Evolutionary conservation across 2,113 vertebrate species (phyloP).

Genomic region (Ibidorhyncha struthersii): DNA sequence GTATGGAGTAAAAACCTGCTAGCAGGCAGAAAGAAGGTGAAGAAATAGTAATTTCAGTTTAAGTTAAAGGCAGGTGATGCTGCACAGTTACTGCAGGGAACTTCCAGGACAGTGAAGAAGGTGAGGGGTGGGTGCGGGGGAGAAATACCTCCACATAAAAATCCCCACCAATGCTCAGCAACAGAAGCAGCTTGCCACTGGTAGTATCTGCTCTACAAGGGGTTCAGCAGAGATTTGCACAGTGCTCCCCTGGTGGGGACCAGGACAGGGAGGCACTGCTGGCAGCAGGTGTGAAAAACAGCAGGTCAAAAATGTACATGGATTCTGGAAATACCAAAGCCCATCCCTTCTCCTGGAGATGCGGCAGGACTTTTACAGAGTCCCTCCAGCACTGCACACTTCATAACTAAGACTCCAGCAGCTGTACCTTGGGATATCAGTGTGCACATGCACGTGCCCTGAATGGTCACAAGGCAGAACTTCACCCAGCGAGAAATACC

Average conservation of each 20-base stretch:
- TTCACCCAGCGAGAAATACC: not conserved
- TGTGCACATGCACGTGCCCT: too few species aligned
- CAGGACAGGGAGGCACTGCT: not conserved
- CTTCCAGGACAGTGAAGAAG: not conserved
- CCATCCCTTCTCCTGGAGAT: not conserved
- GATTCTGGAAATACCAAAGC: not conserved
- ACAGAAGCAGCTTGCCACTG: not conserved
- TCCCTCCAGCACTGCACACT: not conserved
- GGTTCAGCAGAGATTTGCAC: not conserved
- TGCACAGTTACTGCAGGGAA: not conserved
- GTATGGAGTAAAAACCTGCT: not conserved
- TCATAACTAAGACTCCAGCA: not conserved
- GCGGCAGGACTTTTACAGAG: not conserved
- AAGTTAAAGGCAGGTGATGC: not conserved
- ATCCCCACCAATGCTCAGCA: not conserved
- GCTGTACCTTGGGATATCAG: not conserved
- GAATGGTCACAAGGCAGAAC: not conserved
- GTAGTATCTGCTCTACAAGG: not conserved
- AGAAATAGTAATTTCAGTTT: not conserved
- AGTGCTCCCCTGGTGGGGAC: not conserved
- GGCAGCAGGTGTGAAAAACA: not conserved
- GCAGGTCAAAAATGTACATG: not conserved
- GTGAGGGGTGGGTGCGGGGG: rapidly evolving
- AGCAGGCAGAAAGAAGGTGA: not conserved
- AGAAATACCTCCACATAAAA: not conserved